Percentiles rank a stretch among this genome's conserved stretches.
Conservation (phyloP, 2,113 vertebrate species). For the Oryzias javanicus region DNA sequence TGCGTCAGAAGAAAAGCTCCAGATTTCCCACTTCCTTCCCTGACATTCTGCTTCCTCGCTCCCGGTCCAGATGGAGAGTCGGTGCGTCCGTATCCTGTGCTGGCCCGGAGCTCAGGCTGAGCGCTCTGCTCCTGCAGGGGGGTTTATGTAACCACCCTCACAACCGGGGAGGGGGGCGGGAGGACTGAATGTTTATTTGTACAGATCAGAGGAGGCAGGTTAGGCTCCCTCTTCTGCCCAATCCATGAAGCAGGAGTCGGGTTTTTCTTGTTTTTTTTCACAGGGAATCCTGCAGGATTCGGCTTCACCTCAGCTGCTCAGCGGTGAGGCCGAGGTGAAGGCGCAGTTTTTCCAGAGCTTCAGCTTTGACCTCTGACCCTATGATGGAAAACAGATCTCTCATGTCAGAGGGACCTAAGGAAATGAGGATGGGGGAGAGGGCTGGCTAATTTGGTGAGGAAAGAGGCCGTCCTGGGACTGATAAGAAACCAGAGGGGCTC, state of each 20-base stretch:
- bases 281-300: not conserved
- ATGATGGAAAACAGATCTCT: constrained; percentile 68
- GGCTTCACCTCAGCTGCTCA: not conserved
- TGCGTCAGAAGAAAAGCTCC: constrained; percentile 36
- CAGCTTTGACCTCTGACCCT: constrained; percentile 50
- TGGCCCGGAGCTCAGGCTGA: constrained; percentile 41
- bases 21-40: constrained; percentile 65
- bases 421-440: constrained; percentile 57
- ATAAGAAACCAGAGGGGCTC: constrained; percentile 64
- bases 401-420: constrained; percentile 44
- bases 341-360: constrained; percentile 1
- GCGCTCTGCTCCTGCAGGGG: constrained; percentile 31
- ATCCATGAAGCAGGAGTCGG: constrained; percentile 21
- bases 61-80: constrained; percentile 53
- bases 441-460: constrained; percentile 48
- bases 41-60: constrained; percentile 72
- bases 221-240: constrained; percentile 32
- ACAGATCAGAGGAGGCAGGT: constrained; percentile 61
- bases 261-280: not conserved
- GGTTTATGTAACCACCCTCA: constrained; percentile 59
- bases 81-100: constrained; percentile 60
- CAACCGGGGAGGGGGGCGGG: constrained; percentile 52
- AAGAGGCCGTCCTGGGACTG: constrained; percentile 48
- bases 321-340: no score
- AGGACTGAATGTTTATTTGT: constrained; percentile 61